Base-by-base conservation (phyloP, 2,797 vertebrate species). In the Lithobates sylvaticus region DNA sequence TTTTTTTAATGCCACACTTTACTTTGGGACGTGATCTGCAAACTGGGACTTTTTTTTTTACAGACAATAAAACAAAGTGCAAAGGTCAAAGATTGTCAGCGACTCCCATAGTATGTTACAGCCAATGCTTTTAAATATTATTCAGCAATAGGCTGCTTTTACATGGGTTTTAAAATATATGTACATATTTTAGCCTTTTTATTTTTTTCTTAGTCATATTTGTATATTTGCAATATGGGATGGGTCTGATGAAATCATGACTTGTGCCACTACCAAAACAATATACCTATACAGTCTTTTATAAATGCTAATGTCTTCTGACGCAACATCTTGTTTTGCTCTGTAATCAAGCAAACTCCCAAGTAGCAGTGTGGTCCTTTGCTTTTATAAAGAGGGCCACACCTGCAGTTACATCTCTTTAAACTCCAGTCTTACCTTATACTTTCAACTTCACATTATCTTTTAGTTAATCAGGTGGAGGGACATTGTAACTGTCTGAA, bases 31-130 rank as follows among this genome's bases (percentile, higher is more conserved):
- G 36, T 39, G 27, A 27, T 67, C 65, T 39, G 21, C 29, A 77
- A 61, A 34, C 34, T 34, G 21, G 29, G 34, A 13, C 58, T 65
- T 15, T n/a, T 26, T n/a, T 27, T 29, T 68, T 47, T 70, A 68
- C 42, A 80, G 23, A 54, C 21, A 39, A 68, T 68, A 42, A 15
- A 78, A 67, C n/a, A 67, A 67, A 67, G 29, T 26, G 65, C 3
- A 64, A 65, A 34, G 15, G 26, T 44, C 6, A 8, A 27, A 67
- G n/a, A 1, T 65, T n/a, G 32, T 67, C 76, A 26, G n/a, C 16
- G 26, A 21, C 39, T 29, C 54, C 27, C 26, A 54, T 50, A 54
- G 21, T 71, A 70, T 80, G 54, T 71, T 80, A 70, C 13, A 79
- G 68, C 12, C n/a, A 36, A 39, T 15, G 71, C 65, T 29, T 67